A percentile compares a stretch with the other conserved stretches of the same genome.
phyloP scores from a whole-genome alignment of 53 echinoderm and acorn worm genomes.

The Mesocentrotus franciscanus region DNA sequence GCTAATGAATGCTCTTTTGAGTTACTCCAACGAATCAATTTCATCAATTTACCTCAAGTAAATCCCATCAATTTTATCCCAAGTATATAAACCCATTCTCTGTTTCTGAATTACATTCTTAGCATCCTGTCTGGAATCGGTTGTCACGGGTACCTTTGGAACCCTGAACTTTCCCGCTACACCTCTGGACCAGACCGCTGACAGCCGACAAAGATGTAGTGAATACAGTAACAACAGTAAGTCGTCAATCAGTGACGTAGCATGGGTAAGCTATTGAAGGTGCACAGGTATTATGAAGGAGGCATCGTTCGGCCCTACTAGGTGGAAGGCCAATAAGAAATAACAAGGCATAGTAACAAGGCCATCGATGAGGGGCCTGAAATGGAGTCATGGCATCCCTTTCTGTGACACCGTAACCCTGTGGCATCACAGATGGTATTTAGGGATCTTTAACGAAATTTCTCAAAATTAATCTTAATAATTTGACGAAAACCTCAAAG shows the following conservation, averaged over 20 bases:
- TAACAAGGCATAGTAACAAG: no score
- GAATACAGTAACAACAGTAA: slow-evolving; percentile 54
- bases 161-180: slow-evolving; percentile 51
- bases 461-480: no score
- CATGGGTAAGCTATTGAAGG: not conserved
- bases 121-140: slow-evolving; percentile 57
- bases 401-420: no score
- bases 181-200: slow-evolving; percentile 29
- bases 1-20: not conserved
- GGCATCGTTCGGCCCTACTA: not conserved
- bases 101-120: not conserved
- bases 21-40: not conserved
- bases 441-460: no score
- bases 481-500: no score
- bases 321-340: no score
- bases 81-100: not conserved
- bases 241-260: not conserved
- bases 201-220: slow-evolving; percentile 14
- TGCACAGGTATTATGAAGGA: not conserved
- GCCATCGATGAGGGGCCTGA: no score
- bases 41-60: not conserved
- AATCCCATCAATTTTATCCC: no score
- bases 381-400: no score
- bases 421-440: no score
- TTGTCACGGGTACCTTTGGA: slow-evolving; percentile 46